Percentiles rank a stretch among this genome's conserved stretches.
phyloP scores from a whole-genome alignment of 1,140 invertebrate genomes.

The Nephila pilipes region DNA sequence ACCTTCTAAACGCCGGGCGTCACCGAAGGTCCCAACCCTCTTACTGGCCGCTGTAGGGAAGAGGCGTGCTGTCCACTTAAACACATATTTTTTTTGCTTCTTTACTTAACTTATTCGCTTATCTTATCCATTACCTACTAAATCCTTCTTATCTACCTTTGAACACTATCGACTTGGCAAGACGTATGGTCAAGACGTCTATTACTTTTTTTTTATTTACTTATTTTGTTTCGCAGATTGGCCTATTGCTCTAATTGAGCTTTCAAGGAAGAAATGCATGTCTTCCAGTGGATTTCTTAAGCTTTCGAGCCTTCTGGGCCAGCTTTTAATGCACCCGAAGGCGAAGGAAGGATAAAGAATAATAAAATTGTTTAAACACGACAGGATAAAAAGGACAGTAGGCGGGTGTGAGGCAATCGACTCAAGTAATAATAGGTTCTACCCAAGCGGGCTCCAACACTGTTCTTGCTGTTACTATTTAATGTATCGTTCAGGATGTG shows the following conservation, averaged over 20 bases:
- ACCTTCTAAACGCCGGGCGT: slow-evolving; percentile 42
- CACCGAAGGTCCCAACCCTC: slow-evolving; percentile 19
- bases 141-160: slow-evolving; percentile 18
- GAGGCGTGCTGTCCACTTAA: slow-evolving; percentile 31
- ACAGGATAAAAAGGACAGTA: slow-evolving; percentile 44
- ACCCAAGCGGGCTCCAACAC: neutral
- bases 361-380: slow-evolving; percentile 42
- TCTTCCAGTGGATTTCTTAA: neutral
- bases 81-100: neutral
- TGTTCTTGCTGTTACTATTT: neutral
- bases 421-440: slow-evolving; percentile 29
- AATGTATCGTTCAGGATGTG: slow-evolving; percentile 10
- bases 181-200: slow-evolving; percentile 22
- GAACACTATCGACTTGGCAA: slow-evolving; percentile 5
- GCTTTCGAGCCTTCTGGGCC: neutral
- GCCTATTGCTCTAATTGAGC: slow-evolving; percentile 64
- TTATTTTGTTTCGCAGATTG: neutral
- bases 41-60: neutral
- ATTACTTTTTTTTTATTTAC: neutral
- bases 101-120: neutral
- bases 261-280: neutral
- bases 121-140: slow-evolving; percentile 28
- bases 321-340: neutral
- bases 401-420: slow-evolving; percentile 20
- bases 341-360: neutral